Conservation (phyloP, 2,113 vertebrate species). For the Chlorodrepanis virens region DNA sequence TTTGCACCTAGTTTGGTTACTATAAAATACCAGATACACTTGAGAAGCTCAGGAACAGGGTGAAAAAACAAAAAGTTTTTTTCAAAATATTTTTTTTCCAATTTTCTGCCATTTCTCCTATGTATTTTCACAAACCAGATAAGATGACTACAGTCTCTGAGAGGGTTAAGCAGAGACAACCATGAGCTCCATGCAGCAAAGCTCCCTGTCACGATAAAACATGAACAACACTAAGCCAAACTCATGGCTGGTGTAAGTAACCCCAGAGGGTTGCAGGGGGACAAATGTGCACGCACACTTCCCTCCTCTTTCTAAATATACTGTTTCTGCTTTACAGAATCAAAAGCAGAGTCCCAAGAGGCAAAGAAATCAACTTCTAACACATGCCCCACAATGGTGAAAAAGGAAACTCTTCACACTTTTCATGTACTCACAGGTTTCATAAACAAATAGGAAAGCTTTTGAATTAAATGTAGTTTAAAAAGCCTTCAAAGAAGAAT, state of each 20-base stretch:
- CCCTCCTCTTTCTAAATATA: neutral
- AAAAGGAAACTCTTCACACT: constrained; percentile 23
- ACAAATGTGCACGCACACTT: neutral
- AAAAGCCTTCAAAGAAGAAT: neutral
- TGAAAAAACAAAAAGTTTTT: neutral
- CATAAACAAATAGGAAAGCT: neutral
- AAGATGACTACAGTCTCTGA: neutral
- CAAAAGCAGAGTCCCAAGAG: neutral
- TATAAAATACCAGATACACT: neutral
- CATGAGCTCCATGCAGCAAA: neutral
- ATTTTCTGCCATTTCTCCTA: neutral
- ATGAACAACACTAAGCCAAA: neutral
- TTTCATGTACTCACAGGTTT: neutral
- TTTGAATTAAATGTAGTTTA: neutral
- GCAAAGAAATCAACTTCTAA: constrained; percentile 37
- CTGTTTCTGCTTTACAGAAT: neutral
- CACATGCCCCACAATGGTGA: neutral
- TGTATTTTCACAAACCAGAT: neutral
- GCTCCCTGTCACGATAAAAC: neutral
- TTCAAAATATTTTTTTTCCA: neutral
- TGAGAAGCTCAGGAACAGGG: neutral
- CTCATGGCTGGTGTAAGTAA: neutral
- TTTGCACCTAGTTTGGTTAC: neutral
- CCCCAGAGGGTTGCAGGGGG: neutral
- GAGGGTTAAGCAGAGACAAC: constrained; percentile 9